Percentiles rank a stretch among this genome's conserved stretches.
These are phyloP conservation scores for Clunio marinus DNA, from an alignment of 2,888 invertebrate species.

Conservation along the genomic window DNA sequence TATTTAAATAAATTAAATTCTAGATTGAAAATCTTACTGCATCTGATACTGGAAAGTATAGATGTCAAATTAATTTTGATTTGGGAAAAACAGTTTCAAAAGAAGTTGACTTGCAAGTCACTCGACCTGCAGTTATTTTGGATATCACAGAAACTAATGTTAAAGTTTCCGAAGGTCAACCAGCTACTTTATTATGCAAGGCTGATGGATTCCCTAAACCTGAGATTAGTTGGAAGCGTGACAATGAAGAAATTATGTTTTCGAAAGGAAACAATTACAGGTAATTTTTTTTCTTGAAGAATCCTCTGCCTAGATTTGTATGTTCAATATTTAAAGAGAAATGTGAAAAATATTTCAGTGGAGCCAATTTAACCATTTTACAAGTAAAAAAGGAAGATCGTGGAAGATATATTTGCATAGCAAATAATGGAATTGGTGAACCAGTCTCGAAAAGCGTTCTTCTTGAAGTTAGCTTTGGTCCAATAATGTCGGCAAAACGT, in stretches of 20 bases:
- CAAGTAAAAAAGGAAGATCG: slow-evolving; percentile 39
- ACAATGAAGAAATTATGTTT: slow-evolving; percentile 21
- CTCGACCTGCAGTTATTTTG: slow-evolving; percentile 25
- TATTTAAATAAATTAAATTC: background rate
- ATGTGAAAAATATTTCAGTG: slow-evolving; percentile 15
- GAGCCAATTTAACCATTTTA: slow-evolving; percentile 15
- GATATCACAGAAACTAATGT: slow-evolving; percentile 1
- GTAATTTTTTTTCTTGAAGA: background rate
- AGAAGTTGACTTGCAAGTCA: slow-evolving; percentile 30
- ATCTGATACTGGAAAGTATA: slow-evolving; percentile 24
- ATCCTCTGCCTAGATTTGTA: too few species aligned
- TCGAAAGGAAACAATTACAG: background rate
- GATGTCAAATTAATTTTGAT: slow-evolving; percentile 23
- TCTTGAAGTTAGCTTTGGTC: slow-evolving; percentile 30
- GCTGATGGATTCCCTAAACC: slow-evolving; percentile 35
- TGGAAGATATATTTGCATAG: slow-evolving; percentile 31
- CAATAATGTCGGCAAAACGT: slow-evolving; percentile 27
- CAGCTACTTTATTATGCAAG: background rate
- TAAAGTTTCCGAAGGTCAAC: slow-evolving; percentile 5
- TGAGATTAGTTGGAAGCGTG: slow-evolving; percentile 25
- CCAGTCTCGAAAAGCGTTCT: slow-evolving; percentile 9
- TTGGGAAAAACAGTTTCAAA: background rate
- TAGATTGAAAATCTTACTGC: slow-evolving; percentile 23
- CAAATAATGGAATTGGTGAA: slow-evolving; percentile 23
- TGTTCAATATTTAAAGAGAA: background rate